Percentiles rank a stretch among this genome's conserved stretches.
Evolutionary conservation across 2,113 vertebrate genomes (phyloP).

Genomic region (Chaetops frenatus): DNA sequence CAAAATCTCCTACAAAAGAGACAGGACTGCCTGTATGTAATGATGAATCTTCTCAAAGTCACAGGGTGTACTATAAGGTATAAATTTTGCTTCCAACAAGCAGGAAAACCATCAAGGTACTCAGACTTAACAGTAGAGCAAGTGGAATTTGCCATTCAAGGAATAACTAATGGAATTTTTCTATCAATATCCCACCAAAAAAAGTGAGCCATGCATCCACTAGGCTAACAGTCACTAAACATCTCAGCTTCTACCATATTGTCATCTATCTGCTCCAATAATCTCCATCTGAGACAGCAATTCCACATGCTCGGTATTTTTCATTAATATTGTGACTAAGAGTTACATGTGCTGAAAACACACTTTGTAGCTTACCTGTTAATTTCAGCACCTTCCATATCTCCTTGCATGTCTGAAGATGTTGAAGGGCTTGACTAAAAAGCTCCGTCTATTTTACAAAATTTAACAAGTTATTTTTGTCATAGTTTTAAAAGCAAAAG

Average conservation of each 20-base stretch:
- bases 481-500: neutral
- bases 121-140: neutral
- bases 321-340: neutral
- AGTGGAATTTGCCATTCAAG: neutral
- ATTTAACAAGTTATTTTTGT: neutral
- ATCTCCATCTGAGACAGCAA: neutral
- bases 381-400: conserved; percentile 82
- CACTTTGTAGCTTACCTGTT: conserved; percentile 71
- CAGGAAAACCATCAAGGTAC: neutral
- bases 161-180: neutral
- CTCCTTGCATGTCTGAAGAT: conserved; percentile 79
- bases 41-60: neutral
- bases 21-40: neutral
- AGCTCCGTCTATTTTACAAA: conserved; percentile 67
- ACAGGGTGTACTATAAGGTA: neutral
- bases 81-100: neutral
- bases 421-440: conserved; percentile 76
- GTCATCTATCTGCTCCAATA: neutral
- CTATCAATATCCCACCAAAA: neutral
- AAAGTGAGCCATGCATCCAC: neutral
- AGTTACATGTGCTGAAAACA: neutral
- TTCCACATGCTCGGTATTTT: neutral
- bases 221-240: neutral
- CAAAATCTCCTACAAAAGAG: conserved; percentile 72
- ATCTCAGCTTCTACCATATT: neutral